A percentile compares a stretch with the other conserved stretches of the same genome.
phyloP scores from a whole-genome alignment of 1,140 invertebrate genomes.

The Plodia interpunctella region DNA sequence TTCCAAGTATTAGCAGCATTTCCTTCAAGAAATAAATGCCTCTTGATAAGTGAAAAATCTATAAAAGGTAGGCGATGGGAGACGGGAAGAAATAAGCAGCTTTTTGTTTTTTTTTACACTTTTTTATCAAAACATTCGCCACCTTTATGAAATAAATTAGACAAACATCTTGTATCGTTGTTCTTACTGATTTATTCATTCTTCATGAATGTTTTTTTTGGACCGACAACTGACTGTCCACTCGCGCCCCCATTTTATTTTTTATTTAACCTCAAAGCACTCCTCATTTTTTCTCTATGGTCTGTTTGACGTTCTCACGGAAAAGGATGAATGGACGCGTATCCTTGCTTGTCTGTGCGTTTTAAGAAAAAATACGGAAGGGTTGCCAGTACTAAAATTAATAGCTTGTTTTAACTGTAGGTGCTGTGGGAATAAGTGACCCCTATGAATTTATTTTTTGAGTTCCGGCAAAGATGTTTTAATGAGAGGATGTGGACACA shows the following conservation, averaged over 20 bases:
- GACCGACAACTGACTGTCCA: slow-evolving; percentile 64
- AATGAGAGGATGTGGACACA: slow-evolving; percentile 39
- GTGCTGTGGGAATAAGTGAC: slow-evolving; percentile 61
- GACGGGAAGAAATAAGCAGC: no score
- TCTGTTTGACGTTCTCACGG: slow-evolving; percentile 68
- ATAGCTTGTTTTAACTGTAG: slow-evolving; percentile 59
- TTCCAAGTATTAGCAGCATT: background rate
- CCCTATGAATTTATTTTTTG: slow-evolving; percentile 48
- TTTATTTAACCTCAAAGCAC: slow-evolving; percentile 38
- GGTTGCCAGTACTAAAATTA: slow-evolving; percentile 63
- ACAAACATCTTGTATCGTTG: slow-evolving; percentile 34
- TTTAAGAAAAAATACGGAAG: slow-evolving; percentile 60
- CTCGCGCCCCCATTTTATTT: slow-evolving; percentile 51
- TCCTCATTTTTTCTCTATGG: slow-evolving; percentile 48
- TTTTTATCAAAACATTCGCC: slow-evolving; percentile 6
- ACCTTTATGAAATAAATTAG: slow-evolving; percentile 33
- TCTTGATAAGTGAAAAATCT: no score
- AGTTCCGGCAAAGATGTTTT: slow-evolving; percentile 46
- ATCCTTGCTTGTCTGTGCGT: slow-evolving; percentile 22
- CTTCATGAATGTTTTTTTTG: slow-evolving; percentile 42
- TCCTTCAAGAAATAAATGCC: background rate
- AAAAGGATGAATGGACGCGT: slow-evolving; percentile 56
- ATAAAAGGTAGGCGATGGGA: no score
- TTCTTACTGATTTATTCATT: slow-evolving; percentile 35
- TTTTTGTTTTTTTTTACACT: no score